These are phyloP conservation scores for Tricholaema leucomelas DNA, from an alignment of 2,113 vertebrate species.

Conservation along the genomic window DNA sequence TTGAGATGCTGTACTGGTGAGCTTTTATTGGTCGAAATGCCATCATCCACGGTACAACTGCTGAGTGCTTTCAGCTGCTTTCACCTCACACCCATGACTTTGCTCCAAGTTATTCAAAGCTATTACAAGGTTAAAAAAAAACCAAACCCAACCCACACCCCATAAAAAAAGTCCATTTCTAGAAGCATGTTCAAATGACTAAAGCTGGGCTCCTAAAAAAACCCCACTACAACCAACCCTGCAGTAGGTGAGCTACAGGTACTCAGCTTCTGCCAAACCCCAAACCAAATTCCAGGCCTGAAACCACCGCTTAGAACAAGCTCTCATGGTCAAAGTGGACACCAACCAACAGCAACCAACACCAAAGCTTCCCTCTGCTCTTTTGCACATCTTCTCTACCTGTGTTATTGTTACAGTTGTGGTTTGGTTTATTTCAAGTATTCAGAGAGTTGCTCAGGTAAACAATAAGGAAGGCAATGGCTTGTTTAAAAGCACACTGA, in stretches of 20 bases:
- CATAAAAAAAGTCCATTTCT: slow-evolving; percentile 63
- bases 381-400: slow-evolving; percentile 68
- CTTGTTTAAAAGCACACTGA: slow-evolving; percentile 69
- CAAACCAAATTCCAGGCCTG: no score
- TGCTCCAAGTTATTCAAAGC: slow-evolving; percentile 65
- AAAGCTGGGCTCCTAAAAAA: slow-evolving; percentile 75
- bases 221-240: slow-evolving; percentile 62
- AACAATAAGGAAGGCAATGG: slow-evolving; percentile 79
- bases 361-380: slow-evolving; percentile 54
- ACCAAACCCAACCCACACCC: no score
- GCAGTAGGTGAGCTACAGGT: slow-evolving; percentile 77
- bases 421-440: slow-evolving; percentile 79
- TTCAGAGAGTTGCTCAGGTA: slow-evolving; percentile 78
- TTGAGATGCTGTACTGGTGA: slow-evolving; percentile 40
- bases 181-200: slow-evolving; percentile 81
- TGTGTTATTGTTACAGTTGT: slow-evolving; percentile 73
- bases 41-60: slow-evolving; percentile 73
- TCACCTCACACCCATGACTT: slow-evolving; percentile 74
- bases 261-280: slow-evolving; percentile 58
- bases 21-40: slow-evolving; percentile 72
- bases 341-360: neutral
- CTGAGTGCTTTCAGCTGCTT: slow-evolving; percentile 54
- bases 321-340: slow-evolving; percentile 22
- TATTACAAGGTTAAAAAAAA: slow-evolving; percentile 54
- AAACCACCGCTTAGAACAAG: slow-evolving; percentile 71